Conservation (phyloP, 2,797 vertebrate genomes). For the Lepus oiostolus region DNA sequence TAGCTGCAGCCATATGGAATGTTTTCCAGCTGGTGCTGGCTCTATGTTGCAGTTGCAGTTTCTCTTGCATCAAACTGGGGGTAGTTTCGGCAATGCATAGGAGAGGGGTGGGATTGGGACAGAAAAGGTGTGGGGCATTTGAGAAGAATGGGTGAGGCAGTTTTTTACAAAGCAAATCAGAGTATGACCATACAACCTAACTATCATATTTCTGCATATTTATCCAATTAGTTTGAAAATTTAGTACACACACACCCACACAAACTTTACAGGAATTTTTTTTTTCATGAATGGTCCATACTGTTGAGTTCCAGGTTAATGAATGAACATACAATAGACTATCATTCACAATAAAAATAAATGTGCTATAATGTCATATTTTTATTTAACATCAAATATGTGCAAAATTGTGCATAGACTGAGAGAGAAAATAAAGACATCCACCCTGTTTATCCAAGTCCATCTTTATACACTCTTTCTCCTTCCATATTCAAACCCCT, state of each 20-base stretch:
- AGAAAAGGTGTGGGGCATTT: not conserved
- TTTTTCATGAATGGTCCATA: not conserved
- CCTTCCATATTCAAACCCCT: not conserved
- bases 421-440: not conserved
- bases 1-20: too few relatives aligned
- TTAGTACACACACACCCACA: not conserved
- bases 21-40: too few relatives aligned
- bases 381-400: too few relatives aligned
- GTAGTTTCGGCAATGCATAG: too few relatives aligned
- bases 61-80: too few relatives aligned
- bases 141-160: not conserved
- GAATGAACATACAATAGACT: too few relatives aligned
- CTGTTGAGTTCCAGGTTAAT: too few relatives aligned
- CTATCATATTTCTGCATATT: not conserved
- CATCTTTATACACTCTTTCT: not conserved
- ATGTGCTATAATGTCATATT: too few relatives aligned
- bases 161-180: not conserved
- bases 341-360: too few relatives aligned
- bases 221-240: not conserved
- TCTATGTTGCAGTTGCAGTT: too few relatives aligned
- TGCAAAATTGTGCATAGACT: not conserved
- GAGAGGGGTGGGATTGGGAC: too few relatives aligned
- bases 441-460: not conserved
- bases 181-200: not conserved
- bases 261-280: not conserved